Conservation (phyloP, 2,113 vertebrate species). For the Gnathonemus longibarbis region DNA sequence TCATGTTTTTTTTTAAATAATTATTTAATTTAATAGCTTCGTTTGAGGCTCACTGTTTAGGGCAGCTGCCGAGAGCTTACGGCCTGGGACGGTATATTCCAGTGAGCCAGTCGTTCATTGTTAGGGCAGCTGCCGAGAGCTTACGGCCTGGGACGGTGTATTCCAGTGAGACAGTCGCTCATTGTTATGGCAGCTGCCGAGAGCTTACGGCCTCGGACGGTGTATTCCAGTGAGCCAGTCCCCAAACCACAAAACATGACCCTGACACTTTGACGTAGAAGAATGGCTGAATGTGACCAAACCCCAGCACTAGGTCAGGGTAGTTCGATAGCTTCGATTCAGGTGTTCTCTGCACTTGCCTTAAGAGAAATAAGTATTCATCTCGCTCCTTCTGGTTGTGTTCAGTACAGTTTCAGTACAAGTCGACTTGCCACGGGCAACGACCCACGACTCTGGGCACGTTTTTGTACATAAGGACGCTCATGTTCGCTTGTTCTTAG, state of each 20-base stretch:
- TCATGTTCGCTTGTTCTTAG: slow-evolving; percentile 53
- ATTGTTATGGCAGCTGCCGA: background rate
- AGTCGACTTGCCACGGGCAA: background rate
- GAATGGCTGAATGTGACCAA: background rate
- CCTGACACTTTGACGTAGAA: background rate
- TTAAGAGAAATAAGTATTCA: slow-evolving; percentile 13
- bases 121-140: background rate
- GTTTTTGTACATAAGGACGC: slow-evolving; percentile 73
- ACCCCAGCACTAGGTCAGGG: background rate
- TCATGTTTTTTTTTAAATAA: background rate
- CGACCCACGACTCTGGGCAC: slow-evolving; percentile 48
- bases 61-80: too few relatives aligned
- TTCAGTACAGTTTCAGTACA: background rate
- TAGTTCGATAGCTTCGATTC: background rate
- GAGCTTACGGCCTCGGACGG: background rate
- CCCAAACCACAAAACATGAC: background rate
- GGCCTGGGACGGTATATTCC: too few relatives aligned
- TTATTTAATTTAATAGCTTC: background rate
- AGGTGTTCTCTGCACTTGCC: background rate
- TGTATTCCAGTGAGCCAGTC: background rate
- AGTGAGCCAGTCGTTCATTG: background rate
- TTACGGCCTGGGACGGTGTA: background rate
- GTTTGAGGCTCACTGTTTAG: background rate
- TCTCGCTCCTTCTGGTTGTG: background rate
- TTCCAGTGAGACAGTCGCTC: background rate